Conservation (phyloP, 2,888 invertebrate species). For the Caenorhabditis sinica region DNA sequence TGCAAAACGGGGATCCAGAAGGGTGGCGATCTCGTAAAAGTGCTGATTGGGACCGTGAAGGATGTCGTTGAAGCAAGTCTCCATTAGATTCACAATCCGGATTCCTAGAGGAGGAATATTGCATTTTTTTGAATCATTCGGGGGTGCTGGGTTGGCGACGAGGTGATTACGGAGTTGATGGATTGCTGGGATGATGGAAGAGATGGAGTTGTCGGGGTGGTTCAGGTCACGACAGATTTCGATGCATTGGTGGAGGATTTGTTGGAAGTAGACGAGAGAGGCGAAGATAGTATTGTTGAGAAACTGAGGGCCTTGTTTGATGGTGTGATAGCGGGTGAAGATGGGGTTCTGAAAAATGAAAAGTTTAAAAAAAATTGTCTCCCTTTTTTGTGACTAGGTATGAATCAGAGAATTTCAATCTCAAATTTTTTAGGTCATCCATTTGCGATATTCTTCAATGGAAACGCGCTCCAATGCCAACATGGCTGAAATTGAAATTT, state of each 20-base stretch:
- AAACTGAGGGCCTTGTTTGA: too few species aligned
- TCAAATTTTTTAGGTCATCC: too few species aligned
- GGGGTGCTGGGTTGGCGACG: neutral
- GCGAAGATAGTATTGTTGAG: neutral
- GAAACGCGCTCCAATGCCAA: too few species aligned
- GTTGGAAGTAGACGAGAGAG: constrained; percentile 13
- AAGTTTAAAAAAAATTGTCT: too few species aligned
- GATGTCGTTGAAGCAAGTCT: neutral
- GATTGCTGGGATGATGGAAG: constrained; percentile 10
- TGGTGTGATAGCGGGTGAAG: too few species aligned
- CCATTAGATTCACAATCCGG: neutral
- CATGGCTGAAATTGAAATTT: too few species aligned
- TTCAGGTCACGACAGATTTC: neutral
- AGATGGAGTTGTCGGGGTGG: constrained; percentile 12
- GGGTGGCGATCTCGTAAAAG: neutral
- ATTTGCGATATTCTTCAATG: too few species aligned
- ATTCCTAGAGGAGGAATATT: neutral
- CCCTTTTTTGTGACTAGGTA: too few species aligned
- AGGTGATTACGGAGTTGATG: neutral
- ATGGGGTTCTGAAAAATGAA: too few species aligned
- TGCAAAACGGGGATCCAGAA: constrained; percentile 25
- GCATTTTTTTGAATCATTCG: neutral
- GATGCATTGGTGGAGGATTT: constrained; percentile 28
- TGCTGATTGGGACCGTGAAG: neutral
- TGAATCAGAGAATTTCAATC: too few species aligned